Percentiles rank a stretch among this genome's conserved stretches.
These are phyloP conservation scores for Dendroctonus ponderosae DNA, from an alignment of 1,140 invertebrate genomes.

Conservation along the genomic window DNA sequence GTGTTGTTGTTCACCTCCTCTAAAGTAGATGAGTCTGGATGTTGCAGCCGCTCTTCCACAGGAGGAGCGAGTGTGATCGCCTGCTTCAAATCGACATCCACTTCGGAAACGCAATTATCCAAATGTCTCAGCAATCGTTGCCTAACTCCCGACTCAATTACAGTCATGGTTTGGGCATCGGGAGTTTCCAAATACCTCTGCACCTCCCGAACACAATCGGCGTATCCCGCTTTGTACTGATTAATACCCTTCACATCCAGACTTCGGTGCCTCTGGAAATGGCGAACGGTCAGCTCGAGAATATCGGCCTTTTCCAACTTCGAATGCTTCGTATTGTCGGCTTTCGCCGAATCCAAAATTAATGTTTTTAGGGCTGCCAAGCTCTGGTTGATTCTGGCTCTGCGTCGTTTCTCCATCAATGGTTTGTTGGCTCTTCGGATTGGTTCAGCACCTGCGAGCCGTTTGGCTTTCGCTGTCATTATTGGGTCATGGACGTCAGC, in stretches of 20 bases:
- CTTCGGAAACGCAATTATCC: slow-evolving; percentile 68
- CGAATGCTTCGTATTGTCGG: slow-evolving; percentile 72
- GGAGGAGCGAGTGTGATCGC: slow-evolving; percentile 15
- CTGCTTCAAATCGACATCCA: slow-evolving; percentile 65
- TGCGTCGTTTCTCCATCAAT: slow-evolving; percentile 85
- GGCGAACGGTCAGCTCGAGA: slow-evolving; percentile 85
- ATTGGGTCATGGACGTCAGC: slow-evolving; percentile 32
- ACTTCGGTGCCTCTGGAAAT: slow-evolving; percentile 73
- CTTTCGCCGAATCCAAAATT: slow-evolving; percentile 66
- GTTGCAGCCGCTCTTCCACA: slow-evolving; percentile 34
- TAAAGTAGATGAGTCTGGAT: slow-evolving; percentile 34
- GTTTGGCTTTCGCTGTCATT: slow-evolving; percentile 49
- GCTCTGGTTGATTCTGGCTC: slow-evolving; percentile 87
- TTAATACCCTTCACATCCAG: slow-evolving; percentile 61
- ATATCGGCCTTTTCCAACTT: slow-evolving; percentile 93
- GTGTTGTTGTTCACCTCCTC: slow-evolving; percentile 45
- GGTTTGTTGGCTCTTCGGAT: slow-evolving; percentile 74
- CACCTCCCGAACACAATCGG: slow-evolving; percentile 77
- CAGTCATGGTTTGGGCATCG: slow-evolving; percentile 62
- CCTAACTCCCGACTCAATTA: slow-evolving; percentile 65
- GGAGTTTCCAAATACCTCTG: slow-evolving; percentile 66
- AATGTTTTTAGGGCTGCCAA: slow-evolving; percentile 81
- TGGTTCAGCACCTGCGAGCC: slow-evolving; percentile 44
- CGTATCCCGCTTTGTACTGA: slow-evolving; percentile 68
- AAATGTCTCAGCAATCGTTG: slow-evolving; percentile 69